phyloP scores from a whole-genome alignment of 2,888 invertebrate species.

The Sussaba pulchella region DNA sequence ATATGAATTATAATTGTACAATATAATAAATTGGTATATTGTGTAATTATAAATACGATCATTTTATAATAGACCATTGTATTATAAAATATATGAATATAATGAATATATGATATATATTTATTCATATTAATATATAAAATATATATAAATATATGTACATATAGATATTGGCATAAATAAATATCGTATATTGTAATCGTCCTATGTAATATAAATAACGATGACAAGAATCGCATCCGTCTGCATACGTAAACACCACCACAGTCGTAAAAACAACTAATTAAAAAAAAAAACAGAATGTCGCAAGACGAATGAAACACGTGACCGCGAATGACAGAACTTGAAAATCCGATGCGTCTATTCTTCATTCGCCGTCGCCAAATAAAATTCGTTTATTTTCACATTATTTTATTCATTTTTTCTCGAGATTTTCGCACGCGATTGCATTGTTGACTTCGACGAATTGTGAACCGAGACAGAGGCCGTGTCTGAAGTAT shows the following conservation, averaged over 20 bases:
- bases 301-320: slow-evolving; percentile 24
- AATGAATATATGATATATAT: no score
- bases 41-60: no score
- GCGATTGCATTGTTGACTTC: slow-evolving; percentile 27
- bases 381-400: no score
- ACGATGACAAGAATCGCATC: slow-evolving; percentile 63
- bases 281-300: slow-evolving; percentile 29
- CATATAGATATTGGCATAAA: no score
- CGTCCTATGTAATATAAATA: not conserved
- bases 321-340: slow-evolving; percentile 31
- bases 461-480: slow-evolving; percentile 5
- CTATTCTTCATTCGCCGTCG: slow-evolving; percentile 40
- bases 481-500: slow-evolving; percentile 64
- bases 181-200: no score
- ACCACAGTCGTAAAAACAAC: slow-evolving; percentile 38
- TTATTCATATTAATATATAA: no score
- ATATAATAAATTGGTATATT: no score
- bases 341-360: not conserved
- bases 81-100: no score
- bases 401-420: no score
- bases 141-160: slow-evolving; percentile 54
- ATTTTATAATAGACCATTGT: no score
- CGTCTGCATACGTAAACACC: slow-evolving; percentile 50
- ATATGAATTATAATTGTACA: no score
- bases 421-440: slow-evolving; percentile 35